Evolutionary conservation across 2,113 vertebrate species (phyloP).

Genomic region (Alaudala cheleensis): DNA sequence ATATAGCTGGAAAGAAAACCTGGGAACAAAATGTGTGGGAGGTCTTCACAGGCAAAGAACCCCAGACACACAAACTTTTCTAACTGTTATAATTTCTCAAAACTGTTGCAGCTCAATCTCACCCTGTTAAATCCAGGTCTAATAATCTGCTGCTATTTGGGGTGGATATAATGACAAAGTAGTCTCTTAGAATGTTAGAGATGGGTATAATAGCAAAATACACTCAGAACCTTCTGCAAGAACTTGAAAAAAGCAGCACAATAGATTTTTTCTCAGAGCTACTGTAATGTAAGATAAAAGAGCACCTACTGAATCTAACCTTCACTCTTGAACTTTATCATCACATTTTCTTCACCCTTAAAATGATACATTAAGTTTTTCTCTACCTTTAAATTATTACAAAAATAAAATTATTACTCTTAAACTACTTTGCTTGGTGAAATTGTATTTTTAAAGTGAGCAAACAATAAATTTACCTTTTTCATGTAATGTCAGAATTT

Average conservation of each 20-base stretch:
- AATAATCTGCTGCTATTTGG: not conserved
- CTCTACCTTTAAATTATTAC: constrained; percentile 1
- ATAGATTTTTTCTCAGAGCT: not conserved
- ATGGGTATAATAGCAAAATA: constrained; percentile 26
- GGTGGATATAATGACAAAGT: not conserved
- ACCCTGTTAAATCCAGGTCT: not conserved
- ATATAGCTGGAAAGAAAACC: not conserved
- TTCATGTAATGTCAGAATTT: constrained; percentile 8
- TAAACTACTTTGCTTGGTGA: not conserved
- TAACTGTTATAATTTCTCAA: not conserved
- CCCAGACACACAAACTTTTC: not conserved
- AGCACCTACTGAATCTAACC: not conserved
- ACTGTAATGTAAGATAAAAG: not conserved
- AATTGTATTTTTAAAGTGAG: constrained; percentile 8
- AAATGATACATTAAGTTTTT: not conserved
- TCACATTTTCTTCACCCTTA: not conserved
- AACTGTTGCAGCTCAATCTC: not conserved
- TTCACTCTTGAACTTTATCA: not conserved
- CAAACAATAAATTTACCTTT: constrained; percentile 6
- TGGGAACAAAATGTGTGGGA: not conserved
- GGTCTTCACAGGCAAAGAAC: not conserved
- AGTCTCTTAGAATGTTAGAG: not conserved
- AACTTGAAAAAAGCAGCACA: not conserved
- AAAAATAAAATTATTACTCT: not conserved
- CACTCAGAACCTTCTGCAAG: not conserved